Base-by-base conservation (phyloP, 2,888 invertebrate species). In the Metopia argyrocephala region DNA sequence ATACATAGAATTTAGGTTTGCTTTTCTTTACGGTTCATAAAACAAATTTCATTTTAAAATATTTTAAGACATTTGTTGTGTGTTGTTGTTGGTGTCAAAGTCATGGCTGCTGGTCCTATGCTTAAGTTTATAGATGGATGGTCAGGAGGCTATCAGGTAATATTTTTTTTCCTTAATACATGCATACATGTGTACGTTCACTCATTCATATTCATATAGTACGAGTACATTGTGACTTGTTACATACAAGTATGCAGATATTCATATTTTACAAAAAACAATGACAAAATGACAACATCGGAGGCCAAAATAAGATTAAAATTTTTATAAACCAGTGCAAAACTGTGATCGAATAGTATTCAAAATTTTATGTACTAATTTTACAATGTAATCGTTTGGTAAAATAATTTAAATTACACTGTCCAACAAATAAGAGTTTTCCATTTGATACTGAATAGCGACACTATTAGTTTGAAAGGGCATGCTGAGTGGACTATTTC, bases 41-140 rank as follows among this genome's bases (percentile, higher is more conserved):
- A 89, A 87, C 87, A 89, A 90, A 90, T 90, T 90, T 89, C 88
- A 87, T 89, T 89, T 89, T 89, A 89, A 90, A 88, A 89, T 90
- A 89, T 90, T 89, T 87, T 87, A 86, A 82, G 83, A 82, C 71
- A 68, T 71, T n/a, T n/a, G n/a, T n/a, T n/a, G n/a, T n/a, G n/a
- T n/a, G 54, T 73, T 68, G 76, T 76, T 74, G 74, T 81, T 74
- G 65, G 69, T 78, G 81, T 78, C 66, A 81, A 78, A 74, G 76
- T 48, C 69, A 50, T 52, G 25, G 75, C 78, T 75, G 81, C 68
- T 57, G 48, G 28, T 27, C 38, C 57, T 54, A 20, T 45, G 38
- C 21, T 54, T 25, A 52, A 54, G 1, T 31, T 0, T 31, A 38
- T 46, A 1, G 38, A 52, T 25, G 45, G 12, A 66, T 66, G 65